phyloP scores from a whole-genome alignment of 2,888 invertebrate species.

The Troides oblongomaculatus region DNA sequence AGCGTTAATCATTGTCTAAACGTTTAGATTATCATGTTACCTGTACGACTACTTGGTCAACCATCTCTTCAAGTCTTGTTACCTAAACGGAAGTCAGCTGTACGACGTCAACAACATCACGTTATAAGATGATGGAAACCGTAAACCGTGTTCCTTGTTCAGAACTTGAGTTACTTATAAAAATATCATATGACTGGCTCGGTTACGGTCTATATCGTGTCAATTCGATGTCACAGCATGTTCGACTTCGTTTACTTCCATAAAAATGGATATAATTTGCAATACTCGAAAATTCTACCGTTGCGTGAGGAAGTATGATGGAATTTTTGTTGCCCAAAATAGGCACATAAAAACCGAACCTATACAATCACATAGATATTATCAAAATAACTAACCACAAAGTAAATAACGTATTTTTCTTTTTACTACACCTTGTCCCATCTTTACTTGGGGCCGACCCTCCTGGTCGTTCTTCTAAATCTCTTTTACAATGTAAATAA shows the following conservation, averaged over 20 bases:
- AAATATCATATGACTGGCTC: slow-evolving; percentile 61
- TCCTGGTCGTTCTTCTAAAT: too few relatives aligned
- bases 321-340: slow-evolving; percentile 33
- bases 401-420: too few relatives aligned
- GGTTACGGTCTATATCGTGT: slow-evolving; percentile 43
- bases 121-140: slow-evolving; percentile 16
- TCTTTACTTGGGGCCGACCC: too few relatives aligned
- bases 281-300: slow-evolving; percentile 41
- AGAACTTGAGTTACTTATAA: slow-evolving; percentile 47
- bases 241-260: slow-evolving; percentile 51
- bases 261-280: slow-evolving; percentile 55
- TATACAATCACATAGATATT: too few relatives aligned
- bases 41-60: slow-evolving; percentile 37
- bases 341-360: slow-evolving; percentile 2
- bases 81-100: not conserved
- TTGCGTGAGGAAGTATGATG: slow-evolving; percentile 51
- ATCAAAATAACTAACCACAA: too few relatives aligned
- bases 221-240: slow-evolving; percentile 51
- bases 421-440: too few relatives aligned
- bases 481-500: too few relatives aligned
- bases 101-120: slow-evolving; percentile 8
- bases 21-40: slow-evolving; percentile 24
- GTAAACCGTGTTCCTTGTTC: slow-evolving; percentile 30
- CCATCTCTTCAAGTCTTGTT: slow-evolving; percentile 32
- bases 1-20: too few relatives aligned